Evolutionary conservation across 2,113 vertebrate genomes (phyloP).

Genomic region (Ptilorrhoa leucosticta): DNA sequence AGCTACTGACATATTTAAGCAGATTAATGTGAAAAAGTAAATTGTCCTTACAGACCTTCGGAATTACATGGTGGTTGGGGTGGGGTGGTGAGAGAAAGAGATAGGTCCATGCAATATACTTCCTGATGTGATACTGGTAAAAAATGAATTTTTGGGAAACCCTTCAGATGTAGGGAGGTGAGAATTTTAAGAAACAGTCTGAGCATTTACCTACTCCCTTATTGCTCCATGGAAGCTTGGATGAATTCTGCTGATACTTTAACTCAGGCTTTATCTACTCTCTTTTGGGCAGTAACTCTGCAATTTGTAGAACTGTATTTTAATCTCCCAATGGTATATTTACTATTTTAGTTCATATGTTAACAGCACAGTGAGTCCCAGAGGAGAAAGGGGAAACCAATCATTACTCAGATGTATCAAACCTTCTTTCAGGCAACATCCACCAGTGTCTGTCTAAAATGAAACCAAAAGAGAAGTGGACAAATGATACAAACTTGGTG

Average conservation of each 20-base stretch:
- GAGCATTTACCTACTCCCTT: not conserved
- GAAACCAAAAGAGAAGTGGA: conserved; percentile 17
- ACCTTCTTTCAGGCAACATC: not conserved
- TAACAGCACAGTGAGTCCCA: not conserved
- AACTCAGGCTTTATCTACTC: not conserved
- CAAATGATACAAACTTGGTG: conserved; percentile 9
- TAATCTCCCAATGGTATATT: not conserved
- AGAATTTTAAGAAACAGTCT: not conserved
- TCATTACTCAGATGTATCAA: not conserved
- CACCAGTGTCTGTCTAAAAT: not conserved
- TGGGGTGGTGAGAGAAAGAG: not conserved
- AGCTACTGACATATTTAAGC: not conserved
- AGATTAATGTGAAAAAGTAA: not conserved
- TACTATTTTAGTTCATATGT: not conserved
- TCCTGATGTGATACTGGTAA: not conserved
- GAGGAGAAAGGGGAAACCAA: not conserved
- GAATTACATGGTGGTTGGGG: not conserved
- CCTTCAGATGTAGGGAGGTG: not conserved
- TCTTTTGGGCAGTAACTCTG: not conserved
- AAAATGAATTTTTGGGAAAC: not conserved
- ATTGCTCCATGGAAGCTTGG: not conserved
- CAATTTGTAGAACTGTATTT: not conserved
- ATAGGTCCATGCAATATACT: not conserved
- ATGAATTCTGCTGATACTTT: not conserved
- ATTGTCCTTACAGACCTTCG: not conserved